Evolutionary conservation across 2,797 vertebrate genomes (phyloP).

Genomic region (Chrosomus eos): DNA sequence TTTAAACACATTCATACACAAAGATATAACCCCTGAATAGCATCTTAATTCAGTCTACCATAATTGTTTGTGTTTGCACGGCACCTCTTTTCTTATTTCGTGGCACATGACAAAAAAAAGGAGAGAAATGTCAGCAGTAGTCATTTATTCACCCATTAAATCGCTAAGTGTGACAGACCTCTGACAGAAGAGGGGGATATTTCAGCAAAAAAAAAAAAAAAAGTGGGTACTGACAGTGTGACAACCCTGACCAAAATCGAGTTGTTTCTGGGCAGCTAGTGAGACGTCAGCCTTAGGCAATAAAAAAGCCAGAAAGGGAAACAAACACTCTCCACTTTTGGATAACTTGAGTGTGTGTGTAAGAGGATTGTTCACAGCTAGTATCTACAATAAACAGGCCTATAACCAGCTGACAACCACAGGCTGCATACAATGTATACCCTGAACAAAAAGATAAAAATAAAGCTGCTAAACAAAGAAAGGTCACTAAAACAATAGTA

Average conservation of each 20-base stretch:
- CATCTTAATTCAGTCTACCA: not conserved
- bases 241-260: slow-evolving; percentile 3
- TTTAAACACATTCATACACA: not conserved
- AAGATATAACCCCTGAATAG: not conserved
- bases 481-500: not conserved
- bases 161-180: not conserved
- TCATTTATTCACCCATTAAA: slow-evolving; percentile 20
- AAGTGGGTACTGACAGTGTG: not conserved
- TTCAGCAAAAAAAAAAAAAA: not conserved
- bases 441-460: slow-evolving; percentile 17
- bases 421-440: not conserved
- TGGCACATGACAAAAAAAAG: not conserved
- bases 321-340: not conserved
- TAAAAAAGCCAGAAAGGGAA: slow-evolving; percentile 11
- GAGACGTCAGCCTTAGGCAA: slow-evolving; percentile 11
- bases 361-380: not conserved
- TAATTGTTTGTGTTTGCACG: not conserved
- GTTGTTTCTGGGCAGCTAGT: slow-evolving; percentile 3
- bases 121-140: slow-evolving; percentile 1
- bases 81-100: not conserved
- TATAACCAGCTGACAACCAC: not conserved
- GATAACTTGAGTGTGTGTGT: not conserved
- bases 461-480: not conserved
- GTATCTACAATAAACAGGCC: not conserved
- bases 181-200: slow-evolving; percentile 11